Conservation (phyloP, 2,797 vertebrate species). For the Myiotriccus ornatus region DNA sequence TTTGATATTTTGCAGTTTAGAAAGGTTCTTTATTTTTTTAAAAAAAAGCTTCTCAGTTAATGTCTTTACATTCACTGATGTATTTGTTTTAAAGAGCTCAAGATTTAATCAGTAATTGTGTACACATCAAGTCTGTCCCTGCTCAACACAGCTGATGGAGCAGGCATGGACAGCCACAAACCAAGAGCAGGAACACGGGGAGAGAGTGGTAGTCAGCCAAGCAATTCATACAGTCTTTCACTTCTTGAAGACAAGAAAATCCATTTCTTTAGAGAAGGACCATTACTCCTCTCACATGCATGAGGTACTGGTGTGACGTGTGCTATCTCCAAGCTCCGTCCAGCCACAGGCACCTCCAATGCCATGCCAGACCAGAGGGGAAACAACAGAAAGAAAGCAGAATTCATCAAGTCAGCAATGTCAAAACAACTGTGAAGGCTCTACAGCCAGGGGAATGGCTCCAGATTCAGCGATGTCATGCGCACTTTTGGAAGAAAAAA, state of each 20-base stretch:
- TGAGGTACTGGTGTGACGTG: not conserved
- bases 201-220: not conserved
- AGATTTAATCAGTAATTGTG: not conserved
- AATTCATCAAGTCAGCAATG: not conserved
- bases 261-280: not conserved
- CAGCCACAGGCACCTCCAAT: not conserved
- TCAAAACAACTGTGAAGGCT: not conserved
- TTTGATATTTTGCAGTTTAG: not conserved
- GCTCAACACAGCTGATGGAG: not conserved
- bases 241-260: not conserved
- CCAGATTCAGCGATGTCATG: not conserved
- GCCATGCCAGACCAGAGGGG: not conserved
- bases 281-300: not conserved
- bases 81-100: not conserved
- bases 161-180: not conserved
- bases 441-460: not conserved
- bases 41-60: not conserved
- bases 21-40: not conserved
- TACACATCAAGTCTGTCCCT: not conserved
- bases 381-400: not conserved
- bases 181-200: not conserved
- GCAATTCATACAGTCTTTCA: not conserved
- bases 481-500: not conserved
- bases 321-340: not conserved
- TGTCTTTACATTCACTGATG: not conserved